Percentiles rank a stretch among this genome's conserved stretches.
These are phyloP conservation scores for Apteryx owenii DNA, from an alignment of 2,113 vertebrate genomes.

Conservation along the genomic window DNA sequence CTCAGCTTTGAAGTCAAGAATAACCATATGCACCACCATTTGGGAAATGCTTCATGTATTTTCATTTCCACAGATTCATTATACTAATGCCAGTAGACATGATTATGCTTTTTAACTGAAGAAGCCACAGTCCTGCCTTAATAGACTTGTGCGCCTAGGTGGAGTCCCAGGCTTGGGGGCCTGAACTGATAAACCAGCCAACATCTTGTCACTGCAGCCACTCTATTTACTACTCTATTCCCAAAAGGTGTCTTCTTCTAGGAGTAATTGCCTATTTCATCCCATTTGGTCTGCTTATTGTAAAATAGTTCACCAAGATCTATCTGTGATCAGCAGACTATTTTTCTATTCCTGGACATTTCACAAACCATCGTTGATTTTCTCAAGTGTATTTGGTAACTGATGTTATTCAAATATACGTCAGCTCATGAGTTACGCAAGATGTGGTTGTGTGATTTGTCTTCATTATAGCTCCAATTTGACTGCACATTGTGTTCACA, in stretches of 20 bases:
- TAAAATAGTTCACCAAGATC: neutral
- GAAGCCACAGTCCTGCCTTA: neutral
- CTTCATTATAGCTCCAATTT: neutral
- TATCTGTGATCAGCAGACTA: neutral
- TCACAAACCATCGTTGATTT: neutral
- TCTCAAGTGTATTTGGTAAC: neutral
- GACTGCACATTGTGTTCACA: neutral
- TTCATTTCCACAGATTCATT: constrained; percentile 26
- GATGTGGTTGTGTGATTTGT: neutral
- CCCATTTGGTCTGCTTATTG: neutral
- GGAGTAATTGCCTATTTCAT: neutral
- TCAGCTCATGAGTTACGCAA: neutral
- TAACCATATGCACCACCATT: constrained; percentile 10
- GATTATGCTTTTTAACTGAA: neutral
- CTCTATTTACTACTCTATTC: neutral
- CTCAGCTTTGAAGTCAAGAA: constrained; percentile 51
- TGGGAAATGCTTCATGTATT: constrained; percentile 46
- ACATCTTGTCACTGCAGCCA: neutral
- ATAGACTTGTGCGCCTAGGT: neutral
- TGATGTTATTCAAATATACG: neutral
- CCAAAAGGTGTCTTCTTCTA: neutral
- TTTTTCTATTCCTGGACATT: neutral
- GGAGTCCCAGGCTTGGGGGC: neutral
- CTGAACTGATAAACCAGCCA: neutral
- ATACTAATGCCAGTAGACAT: neutral